phyloP scores from a whole-genome alignment of 2,113 vertebrate species.

The Spizaetus ornatus region DNA sequence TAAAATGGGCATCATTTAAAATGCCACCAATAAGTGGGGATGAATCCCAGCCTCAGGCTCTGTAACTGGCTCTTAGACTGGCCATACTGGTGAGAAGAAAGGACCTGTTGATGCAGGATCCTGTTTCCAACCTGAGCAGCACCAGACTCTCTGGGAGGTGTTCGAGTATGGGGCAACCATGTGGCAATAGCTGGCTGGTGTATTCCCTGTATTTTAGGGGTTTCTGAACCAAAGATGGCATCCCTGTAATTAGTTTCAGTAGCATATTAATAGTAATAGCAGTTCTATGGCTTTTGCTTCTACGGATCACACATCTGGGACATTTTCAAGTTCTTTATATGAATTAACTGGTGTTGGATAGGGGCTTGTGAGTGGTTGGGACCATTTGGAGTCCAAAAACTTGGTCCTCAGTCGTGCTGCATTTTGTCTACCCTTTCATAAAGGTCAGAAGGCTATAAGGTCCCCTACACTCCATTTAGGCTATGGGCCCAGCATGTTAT shows the following conservation, averaged over 20 bases:
- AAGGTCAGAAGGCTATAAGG: neutral
- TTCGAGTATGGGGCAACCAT: neutral
- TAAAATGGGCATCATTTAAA: neutral
- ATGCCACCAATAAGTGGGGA: neutral
- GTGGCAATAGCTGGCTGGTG: neutral
- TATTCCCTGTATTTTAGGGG: neutral
- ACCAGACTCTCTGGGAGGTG: neutral
- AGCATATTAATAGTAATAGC: neutral
- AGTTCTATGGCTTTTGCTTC: neutral
- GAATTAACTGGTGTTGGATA: neutral
- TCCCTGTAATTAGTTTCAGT: neutral
- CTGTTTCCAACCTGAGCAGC: neutral
- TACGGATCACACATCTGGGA: neutral
- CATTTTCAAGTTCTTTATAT: neutral
- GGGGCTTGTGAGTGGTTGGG: neutral
- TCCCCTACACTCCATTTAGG: too few relatives aligned
- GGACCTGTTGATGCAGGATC: neutral
- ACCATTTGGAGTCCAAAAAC: neutral
- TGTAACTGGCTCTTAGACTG: neutral
- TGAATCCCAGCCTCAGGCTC: neutral
- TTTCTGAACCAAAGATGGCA: neutral
- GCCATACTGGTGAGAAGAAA: neutral
- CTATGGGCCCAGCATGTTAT: accelerated
- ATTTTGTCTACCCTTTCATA: neutral
- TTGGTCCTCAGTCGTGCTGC: neutral